Evolutionary conservation across 2,113 vertebrate genomes (phyloP).

Genomic region (Scartelaos histophorus): DNA sequence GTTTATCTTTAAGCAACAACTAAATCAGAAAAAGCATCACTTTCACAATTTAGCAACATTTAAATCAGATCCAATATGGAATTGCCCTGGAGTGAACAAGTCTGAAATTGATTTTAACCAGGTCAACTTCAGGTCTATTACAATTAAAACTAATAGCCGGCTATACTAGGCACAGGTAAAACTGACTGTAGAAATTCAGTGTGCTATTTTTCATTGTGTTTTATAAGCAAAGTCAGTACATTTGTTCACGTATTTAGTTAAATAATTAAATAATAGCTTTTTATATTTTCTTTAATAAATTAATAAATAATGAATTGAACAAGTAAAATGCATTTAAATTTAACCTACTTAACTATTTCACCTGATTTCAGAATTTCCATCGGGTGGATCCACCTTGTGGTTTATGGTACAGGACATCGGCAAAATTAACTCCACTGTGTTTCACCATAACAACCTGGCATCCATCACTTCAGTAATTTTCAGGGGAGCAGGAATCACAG

Average conservation of each 20-base stretch:
- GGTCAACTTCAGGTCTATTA: too few relatives aligned
- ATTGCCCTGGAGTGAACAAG: too few relatives aligned
- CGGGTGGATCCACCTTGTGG: conserved; percentile 49
- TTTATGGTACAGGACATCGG: conserved; percentile 37
- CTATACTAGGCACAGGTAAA: too few relatives aligned
- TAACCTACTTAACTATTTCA: neutral
- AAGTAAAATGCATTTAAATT: neutral
- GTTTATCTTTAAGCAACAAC: too few relatives aligned
- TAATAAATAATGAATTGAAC: neutral
- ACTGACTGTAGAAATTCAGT: too few relatives aligned
- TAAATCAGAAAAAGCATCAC: too few relatives aligned
- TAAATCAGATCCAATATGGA: too few relatives aligned
- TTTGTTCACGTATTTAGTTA: neutral
- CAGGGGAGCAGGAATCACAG: conserved; percentile 27
- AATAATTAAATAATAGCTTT: neutral
- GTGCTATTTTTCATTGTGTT: neutral
- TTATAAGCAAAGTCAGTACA: neutral
- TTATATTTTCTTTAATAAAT: too few relatives aligned
- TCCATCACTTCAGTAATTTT: conserved; percentile 63
- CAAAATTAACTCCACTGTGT: conserved; percentile 57
- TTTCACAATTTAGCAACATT: too few relatives aligned
- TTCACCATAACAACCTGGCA: conserved; percentile 52
- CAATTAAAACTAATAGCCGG: too few relatives aligned
- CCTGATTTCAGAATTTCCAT: conserved; percentile 49
- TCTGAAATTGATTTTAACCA: too few relatives aligned